Evolutionary conservation across 2,888 invertebrate genomes (phyloP).

Genomic region (Acanthacorydalis orientalis): DNA sequence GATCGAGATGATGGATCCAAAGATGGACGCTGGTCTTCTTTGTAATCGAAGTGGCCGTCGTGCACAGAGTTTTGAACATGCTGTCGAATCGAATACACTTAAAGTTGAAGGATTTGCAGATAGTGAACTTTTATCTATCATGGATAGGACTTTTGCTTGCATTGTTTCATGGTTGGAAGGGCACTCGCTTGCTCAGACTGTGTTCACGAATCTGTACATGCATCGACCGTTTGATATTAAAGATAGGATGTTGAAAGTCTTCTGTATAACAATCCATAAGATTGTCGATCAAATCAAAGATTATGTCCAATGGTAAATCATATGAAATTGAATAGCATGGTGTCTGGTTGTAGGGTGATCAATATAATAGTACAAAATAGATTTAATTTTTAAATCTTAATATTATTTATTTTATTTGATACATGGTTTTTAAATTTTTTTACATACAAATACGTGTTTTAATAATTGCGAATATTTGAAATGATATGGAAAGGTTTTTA

Average conservation of each 20-base stretch:
- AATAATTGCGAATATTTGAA: too few species aligned
- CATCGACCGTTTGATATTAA: constrained; percentile 77
- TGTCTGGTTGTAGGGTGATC: too few species aligned
- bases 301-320: constrained; percentile 58
- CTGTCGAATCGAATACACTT: constrained; percentile 61
- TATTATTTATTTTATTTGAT: too few species aligned
- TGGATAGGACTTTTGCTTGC: constrained; percentile 86
- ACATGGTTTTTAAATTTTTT: too few species aligned
- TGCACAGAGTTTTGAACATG: constrained; percentile 73
- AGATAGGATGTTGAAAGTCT: constrained; percentile 69
- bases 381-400: too few species aligned
- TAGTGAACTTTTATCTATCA: constrained; percentile 76
- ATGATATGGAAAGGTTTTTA: too few species aligned
- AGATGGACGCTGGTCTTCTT: constrained; percentile 99
- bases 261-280: constrained; percentile 76
- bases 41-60: constrained; percentile 77
- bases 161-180: constrained; percentile 97
- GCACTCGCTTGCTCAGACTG: constrained; percentile 88
- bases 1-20: constrained; percentile 99
- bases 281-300: constrained; percentile 78
- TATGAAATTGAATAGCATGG: neutral
- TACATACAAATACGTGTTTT: too few species aligned
- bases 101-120: constrained; percentile 61
- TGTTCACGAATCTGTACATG: constrained; percentile 89
- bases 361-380: too few species aligned